Percentiles rank a stretch among this genome's conserved stretches.
Evolutionary conservation across 2,797 vertebrate species (phyloP).

Genomic region (Micrastur ruficollis): DNA sequence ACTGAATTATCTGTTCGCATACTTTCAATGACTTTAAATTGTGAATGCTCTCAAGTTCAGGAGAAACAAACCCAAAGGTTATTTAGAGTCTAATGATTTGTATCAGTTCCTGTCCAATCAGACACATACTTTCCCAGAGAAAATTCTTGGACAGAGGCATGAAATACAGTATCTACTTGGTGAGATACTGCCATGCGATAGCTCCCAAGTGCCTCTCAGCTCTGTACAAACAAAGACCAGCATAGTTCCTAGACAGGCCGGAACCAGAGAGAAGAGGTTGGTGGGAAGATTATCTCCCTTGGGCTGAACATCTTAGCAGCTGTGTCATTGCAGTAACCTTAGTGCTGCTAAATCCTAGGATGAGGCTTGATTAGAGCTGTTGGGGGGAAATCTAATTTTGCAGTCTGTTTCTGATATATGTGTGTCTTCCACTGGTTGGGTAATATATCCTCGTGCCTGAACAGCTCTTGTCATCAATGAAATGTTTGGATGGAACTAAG

Average conservation of each 20-base stretch:
- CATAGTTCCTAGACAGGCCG: background rate
- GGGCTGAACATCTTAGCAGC: background rate
- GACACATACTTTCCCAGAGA: background rate
- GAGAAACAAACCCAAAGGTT: background rate
- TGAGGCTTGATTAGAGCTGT: background rate
- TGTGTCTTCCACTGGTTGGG: background rate
- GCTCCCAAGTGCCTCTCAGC: background rate
- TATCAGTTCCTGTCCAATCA: background rate
- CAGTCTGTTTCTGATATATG: background rate
- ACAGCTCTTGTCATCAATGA: background rate
- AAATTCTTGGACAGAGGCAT: conserved; percentile 12
- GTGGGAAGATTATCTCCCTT: background rate
- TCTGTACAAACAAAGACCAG: background rate
- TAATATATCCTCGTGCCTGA: background rate
- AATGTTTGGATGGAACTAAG: background rate
- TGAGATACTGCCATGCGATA: background rate
- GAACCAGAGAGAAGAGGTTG: conserved; percentile 16
- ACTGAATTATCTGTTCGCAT: background rate
- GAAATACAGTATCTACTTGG: background rate
- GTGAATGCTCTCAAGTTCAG: background rate
- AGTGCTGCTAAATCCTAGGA: background rate
- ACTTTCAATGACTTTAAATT: background rate
- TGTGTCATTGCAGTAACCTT: background rate
- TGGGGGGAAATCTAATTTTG: background rate
- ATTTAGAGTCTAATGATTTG: background rate